Conservation (phyloP, 2,113 vertebrate genomes). For the Macquaria ambigua region DNA sequence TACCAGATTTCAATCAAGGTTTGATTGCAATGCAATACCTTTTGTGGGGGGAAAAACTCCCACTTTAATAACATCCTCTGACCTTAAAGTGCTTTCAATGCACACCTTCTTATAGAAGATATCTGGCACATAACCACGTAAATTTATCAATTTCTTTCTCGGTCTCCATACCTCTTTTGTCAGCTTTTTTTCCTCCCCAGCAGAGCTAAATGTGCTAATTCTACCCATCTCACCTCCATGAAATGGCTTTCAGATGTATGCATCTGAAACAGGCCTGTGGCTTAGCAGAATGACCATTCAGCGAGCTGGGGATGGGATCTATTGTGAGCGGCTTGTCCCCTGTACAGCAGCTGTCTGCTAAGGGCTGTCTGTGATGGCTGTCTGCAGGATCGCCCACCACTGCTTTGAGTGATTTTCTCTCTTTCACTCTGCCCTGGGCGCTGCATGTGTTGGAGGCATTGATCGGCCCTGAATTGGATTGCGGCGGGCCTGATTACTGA, state of each 20-base stretch:
- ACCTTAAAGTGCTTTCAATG: conserved; percentile 49
- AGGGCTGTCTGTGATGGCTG: conserved; percentile 61
- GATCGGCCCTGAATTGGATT: conserved; percentile 83
- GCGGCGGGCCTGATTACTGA: conserved; percentile 79
- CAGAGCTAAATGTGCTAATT: conserved; percentile 60
- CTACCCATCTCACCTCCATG: conserved; percentile 42
- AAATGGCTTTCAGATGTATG: conserved; percentile 59
- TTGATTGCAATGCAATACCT: conserved; percentile 70
- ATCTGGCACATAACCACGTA: conserved; percentile 10
- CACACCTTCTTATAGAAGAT: conserved; percentile 18
- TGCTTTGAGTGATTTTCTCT: conserved; percentile 67
- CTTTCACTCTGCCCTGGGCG: conserved; percentile 62
- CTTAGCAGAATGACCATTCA: conserved; percentile 65
- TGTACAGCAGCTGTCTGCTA: conserved; percentile 53
- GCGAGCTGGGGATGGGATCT: conserved; percentile 33
- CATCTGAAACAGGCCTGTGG: conserved; percentile 47
- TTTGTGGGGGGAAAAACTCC: conserved; percentile 18
- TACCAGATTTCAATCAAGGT: conserved; percentile 68
- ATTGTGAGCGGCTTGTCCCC: conserved; percentile 51
- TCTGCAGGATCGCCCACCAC: conserved; percentile 63
- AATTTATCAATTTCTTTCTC: conserved; percentile 17
- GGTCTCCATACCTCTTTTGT: background rate
- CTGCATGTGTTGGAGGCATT: conserved; percentile 77
- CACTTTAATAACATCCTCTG: conserved; percentile 50
- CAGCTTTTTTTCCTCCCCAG: conserved; percentile 22